These are phyloP conservation scores for Sphenopsis melanotis DNA, from an alignment of 2,797 vertebrate genomes.

Conservation along the genomic window DNA sequence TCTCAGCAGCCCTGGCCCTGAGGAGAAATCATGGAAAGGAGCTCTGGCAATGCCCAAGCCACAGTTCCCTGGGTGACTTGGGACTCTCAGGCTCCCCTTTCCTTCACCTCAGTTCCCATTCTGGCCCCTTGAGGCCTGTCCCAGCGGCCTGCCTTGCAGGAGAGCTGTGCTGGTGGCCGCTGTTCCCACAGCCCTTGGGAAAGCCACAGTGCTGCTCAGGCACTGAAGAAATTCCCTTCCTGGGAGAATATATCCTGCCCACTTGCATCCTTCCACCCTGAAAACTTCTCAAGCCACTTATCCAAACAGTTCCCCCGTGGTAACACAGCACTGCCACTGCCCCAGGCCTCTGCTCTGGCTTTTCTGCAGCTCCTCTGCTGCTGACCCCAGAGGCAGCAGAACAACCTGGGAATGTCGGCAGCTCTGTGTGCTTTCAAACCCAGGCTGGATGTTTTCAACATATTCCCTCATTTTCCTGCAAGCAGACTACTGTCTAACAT, in stretches of 20 bases:
- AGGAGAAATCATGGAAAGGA: not conserved
- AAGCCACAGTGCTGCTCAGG: not conserved
- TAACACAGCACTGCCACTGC: not conserved
- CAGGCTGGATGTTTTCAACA: slow-evolving; percentile 44
- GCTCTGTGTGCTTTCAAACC: not conserved
- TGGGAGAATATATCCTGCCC: not conserved
- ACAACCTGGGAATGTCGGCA: not conserved
- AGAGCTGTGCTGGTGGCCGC: not conserved
- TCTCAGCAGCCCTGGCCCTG: not conserved
- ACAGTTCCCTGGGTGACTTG: not conserved
- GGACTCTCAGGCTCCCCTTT: not conserved
- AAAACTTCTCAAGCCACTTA: not conserved
- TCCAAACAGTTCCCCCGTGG: not conserved
- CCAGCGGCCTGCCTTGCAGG: not conserved
- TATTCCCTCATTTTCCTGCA: not conserved
- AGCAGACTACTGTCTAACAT: slow-evolving; percentile 28
- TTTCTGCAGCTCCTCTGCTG: not conserved
- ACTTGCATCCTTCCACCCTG: not conserved
- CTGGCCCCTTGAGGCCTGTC: not conserved
- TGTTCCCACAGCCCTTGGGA: not conserved
- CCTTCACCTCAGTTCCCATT: not conserved
- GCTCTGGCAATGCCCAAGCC: not conserved
- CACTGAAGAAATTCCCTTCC: not conserved
- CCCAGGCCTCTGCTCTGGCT: not conserved
- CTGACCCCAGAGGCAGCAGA: not conserved